Percentiles rank a stretch among this genome's conserved stretches.
Evolutionary conservation across 1,140 invertebrate species (phyloP).

Genomic region (Eriosoma lanigerum): DNA sequence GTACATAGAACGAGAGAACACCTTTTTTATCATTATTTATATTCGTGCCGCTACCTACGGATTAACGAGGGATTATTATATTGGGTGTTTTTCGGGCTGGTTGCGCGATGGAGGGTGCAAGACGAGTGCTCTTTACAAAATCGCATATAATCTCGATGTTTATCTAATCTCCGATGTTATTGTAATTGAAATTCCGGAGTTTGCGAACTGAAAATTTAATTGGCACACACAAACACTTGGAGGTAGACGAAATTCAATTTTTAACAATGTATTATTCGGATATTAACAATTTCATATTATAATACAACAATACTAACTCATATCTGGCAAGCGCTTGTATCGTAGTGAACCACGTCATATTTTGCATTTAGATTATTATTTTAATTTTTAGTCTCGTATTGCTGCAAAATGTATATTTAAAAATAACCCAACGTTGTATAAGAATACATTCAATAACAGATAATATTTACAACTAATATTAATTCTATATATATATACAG

Average conservation of each 20-base stretch:
- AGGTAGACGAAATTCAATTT: not conserved
- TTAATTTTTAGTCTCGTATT: too few species aligned
- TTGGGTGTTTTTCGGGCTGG: constrained; percentile 19
- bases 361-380: not conserved
- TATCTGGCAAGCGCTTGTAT: not conserved
- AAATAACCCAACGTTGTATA: too few species aligned
- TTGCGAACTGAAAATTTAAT: constrained; percentile 41
- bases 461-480: too few species aligned
- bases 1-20: constrained; percentile 1
- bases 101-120: not conserved
- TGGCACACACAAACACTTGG: not conserved
- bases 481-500: too few species aligned
- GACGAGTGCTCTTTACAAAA: constrained; percentile 17
- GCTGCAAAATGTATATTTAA: too few species aligned
- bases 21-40: constrained; percentile 31
- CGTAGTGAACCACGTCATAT: not conserved
- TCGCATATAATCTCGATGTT: constrained; percentile 45
- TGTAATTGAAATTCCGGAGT: constrained; percentile 18
- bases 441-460: too few species aligned
- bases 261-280: too few species aligned
- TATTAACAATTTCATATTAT: not conserved
- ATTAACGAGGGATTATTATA: constrained; percentile 48
- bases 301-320: not conserved
- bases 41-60: not conserved
- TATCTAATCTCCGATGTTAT: constrained; percentile 39